Percentiles rank a stretch among this genome's conserved stretches.
phyloP scores from a whole-genome alignment of 2,888 invertebrate species.

The Eurytoma californica region DNA sequence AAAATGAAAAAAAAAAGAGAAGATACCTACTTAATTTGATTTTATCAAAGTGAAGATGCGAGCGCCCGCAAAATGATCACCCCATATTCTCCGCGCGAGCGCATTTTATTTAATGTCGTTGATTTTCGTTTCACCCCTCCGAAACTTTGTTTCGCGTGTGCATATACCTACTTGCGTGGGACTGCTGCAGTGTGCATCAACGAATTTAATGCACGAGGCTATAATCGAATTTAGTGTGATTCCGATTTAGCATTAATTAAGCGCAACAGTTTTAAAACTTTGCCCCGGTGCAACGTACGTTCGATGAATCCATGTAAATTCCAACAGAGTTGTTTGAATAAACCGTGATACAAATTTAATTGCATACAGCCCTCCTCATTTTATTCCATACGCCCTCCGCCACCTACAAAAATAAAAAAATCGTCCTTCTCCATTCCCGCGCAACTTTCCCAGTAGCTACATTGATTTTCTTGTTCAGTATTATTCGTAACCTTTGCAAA shows the following conservation, averaged over 20 bases:
- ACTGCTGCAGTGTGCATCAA: too few relatives aligned
- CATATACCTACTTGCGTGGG: neutral
- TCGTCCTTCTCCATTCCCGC: too few relatives aligned
- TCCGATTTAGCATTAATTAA: neutral
- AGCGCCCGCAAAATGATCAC: too few relatives aligned
- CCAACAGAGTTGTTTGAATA: conserved; percentile 45
- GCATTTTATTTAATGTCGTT: too few relatives aligned
- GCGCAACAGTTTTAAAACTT: conserved; percentile 9
- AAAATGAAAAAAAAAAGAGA: neutral
- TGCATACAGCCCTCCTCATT: too few relatives aligned
- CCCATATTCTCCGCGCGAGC: too few relatives aligned
- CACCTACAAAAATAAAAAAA: too few relatives aligned
- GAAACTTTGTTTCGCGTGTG: neutral
- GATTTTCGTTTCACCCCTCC: neutral
- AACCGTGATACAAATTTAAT: conserved; percentile 31
- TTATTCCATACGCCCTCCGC: too few relatives aligned
- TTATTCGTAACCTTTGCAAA: too few relatives aligned
- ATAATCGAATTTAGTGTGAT: conserved; percentile 23
- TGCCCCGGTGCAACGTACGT: conserved; percentile 15
- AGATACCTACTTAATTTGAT: neutral
- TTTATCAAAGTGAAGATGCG: too few relatives aligned
- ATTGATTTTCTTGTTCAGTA: too few relatives aligned
- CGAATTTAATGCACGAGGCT: neutral
- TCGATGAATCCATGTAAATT: conserved; percentile 35
- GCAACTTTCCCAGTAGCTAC: too few relatives aligned